Evolutionary conservation across 2,113 vertebrate genomes (phyloP), one percentile per base, ranked within the genome.

Genomic region (Hipposideros armiger): DNA sequence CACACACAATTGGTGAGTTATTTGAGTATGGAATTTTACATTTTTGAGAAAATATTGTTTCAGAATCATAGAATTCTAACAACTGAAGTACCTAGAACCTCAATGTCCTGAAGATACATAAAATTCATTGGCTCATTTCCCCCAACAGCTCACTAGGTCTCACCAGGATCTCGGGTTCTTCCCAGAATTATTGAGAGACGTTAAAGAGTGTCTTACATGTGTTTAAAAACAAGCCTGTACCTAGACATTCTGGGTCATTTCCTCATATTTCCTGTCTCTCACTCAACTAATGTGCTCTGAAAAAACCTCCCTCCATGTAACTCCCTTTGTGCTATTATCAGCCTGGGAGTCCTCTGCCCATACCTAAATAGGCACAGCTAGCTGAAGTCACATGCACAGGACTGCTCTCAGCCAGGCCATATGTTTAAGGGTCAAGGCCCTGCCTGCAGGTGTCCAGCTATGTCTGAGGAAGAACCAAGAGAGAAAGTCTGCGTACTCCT

Each of bases 191-290:
- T 50, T 74, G 52, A 36, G 60, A 87, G 45, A 64, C 77, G 85
- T 66, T 89, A 56, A 45, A n/a, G 60, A 40, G 30, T 58, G 11
- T 74, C 16, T 80, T 32, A 58, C 13, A 32, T 64, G 66, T 62
- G 40, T 73, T 97, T 91, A 80, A 81, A 77, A 87, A 70, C 50
- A 91, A 87, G 24, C 62, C 36, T 66, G 11, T 14, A 42, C 16
- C 10, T 54, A 74, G 17, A 82, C 67, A 14, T 26, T 95, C n/a
- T 13, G 77, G 54, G 30, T 77, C 26, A 28, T 83, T 73, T 96
- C 32, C 40, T 95, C 30, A 54, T 74, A 24, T 56, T 40, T 87
- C 16, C 47, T 80, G 10, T 74, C 11, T 72, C 56, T 95, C 60
- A 15, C 32, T 50, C 8, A 90, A 7, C 30, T 72, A 7, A 11